Evolutionary conservation across 2,797 vertebrate genomes (phyloP), one percentile per base, ranked within the genome.

Genomic region (Nannoperca obscura): DNA sequence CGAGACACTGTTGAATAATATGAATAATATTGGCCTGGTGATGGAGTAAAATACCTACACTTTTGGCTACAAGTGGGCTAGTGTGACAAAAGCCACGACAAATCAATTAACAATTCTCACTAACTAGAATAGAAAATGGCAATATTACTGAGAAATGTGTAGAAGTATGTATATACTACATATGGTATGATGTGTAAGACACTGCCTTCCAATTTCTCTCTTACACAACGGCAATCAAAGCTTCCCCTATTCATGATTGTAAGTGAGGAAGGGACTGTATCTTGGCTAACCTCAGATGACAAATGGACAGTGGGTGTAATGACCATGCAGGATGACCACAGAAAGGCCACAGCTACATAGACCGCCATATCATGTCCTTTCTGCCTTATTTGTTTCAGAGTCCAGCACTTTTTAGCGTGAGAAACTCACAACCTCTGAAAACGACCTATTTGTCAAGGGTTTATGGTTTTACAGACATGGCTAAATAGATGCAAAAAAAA

Each of bases 241-340:
- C 75, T 70, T 84, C 63, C 54, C 64, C 30, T 49, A 46, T 52
- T 44, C 44, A 36, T 86, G 85, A 90, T 59, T 59, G 36, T 54
- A 67, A 58, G 30, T 74, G 53, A 80, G 52, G 64, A 78, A 63
- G 38, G 65, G 38, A 62, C 66, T 60, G 30, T 63, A 67, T 81
- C 40, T 60, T 68, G 78, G 84, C 86, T 82, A 86, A 84, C 78
- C 89, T 75, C 76, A 5, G 50, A 83, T 90, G 89, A 92, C 86
- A 88, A 88, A 86, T 60, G 77, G 73, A 74, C 78, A 64, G 91
- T 92, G 88, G 91, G 90, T 63, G 90, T 86, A 78, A 87, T 92
- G 91, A 93, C 88, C 73, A 38, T 68, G 91, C 86, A 88, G 58
- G 53, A 47, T 57, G 74, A 89, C 92, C 92, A 80, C 89, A 86